A percentile compares a stretch with the other conserved stretches of the same genome.
Evolutionary conservation across 2,797 vertebrate genomes (phyloP).

Genomic region (Petrocephalus sullivani): DNA sequence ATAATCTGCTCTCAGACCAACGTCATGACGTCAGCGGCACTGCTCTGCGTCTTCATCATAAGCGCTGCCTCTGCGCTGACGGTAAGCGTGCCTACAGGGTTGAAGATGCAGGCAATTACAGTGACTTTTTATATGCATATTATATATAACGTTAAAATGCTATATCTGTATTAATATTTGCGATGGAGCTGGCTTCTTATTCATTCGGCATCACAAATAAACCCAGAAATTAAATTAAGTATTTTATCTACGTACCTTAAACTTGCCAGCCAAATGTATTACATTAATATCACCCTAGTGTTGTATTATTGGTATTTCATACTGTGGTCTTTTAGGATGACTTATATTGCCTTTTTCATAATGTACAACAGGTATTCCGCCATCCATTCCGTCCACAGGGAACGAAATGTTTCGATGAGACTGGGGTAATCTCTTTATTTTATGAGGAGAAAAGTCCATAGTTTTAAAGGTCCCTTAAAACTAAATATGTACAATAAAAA

Average conservation of each 20-base stretch:
- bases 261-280: not conserved
- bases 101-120: no score
- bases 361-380: slow-evolving; percentile 11
- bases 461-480: not conserved
- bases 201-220: not conserved
- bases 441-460: not conserved
- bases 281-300: not conserved
- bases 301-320: not conserved
- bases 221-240: not conserved
- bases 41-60: not conserved
- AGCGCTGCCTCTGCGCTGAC: slow-evolving; percentile 5
- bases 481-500: not conserved
- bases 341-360: not conserved
- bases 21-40: not conserved
- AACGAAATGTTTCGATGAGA: slow-evolving; percentile 5
- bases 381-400: slow-evolving; percentile 13
- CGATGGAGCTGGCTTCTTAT: not conserved
- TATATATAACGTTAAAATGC: not conserved
- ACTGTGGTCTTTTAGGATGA: not conserved
- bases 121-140: not conserved
- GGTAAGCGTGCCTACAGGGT: not conserved
- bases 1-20: not conserved
- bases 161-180: not conserved
- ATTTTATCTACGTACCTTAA: not conserved
- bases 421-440: slow-evolving; percentile 2